Percentiles rank a stretch among this genome's conserved stretches.
Conservation (phyloP, 2,797 vertebrate genomes). For the Macropus fuliginosus region DNA sequence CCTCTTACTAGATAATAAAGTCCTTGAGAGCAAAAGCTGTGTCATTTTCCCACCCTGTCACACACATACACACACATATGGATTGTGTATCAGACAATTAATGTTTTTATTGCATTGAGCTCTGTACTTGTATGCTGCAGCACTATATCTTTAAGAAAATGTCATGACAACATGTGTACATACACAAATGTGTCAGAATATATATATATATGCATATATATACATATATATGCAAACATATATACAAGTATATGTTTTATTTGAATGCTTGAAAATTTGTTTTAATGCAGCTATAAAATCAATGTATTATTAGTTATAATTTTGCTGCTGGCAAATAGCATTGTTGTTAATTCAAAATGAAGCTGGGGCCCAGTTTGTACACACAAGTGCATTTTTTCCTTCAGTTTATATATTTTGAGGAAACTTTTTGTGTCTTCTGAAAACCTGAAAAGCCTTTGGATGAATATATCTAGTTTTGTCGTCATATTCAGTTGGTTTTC, state of each 20-base stretch:
- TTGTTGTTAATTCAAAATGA: slow-evolving; percentile 9
- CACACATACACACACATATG: too few species aligned
- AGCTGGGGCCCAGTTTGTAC: slow-evolving; percentile 14
- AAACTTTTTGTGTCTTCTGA: slow-evolving; percentile 35
- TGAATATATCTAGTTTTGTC: slow-evolving; percentile 52
- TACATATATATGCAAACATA: too few species aligned
- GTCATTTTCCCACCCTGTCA: neutral
- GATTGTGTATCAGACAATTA: too few species aligned
- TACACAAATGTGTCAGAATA: neutral
- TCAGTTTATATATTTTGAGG: slow-evolving; percentile 66
- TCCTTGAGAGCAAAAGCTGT: neutral
- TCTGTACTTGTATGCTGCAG: too few species aligned
- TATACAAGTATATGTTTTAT: too few species aligned
- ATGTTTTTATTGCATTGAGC: too few species aligned
- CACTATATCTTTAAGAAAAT: too few species aligned
- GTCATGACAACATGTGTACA: neutral
- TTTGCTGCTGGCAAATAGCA: slow-evolving; percentile 24
- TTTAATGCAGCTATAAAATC: too few species aligned
- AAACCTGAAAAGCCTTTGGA: slow-evolving; percentile 48
- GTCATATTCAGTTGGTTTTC: slow-evolving; percentile 60
- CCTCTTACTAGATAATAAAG: neutral
- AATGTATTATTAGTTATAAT: neutral
- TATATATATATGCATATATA: too few species aligned
- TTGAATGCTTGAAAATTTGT: too few species aligned
- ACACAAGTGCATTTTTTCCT: slow-evolving; percentile 58